A percentile compares a stretch with the other conserved stretches of the same genome.
These are phyloP conservation scores for Oscheius sp. DNA, from an alignment of 2,888 invertebrate species.

Conservation along the genomic window DNA sequence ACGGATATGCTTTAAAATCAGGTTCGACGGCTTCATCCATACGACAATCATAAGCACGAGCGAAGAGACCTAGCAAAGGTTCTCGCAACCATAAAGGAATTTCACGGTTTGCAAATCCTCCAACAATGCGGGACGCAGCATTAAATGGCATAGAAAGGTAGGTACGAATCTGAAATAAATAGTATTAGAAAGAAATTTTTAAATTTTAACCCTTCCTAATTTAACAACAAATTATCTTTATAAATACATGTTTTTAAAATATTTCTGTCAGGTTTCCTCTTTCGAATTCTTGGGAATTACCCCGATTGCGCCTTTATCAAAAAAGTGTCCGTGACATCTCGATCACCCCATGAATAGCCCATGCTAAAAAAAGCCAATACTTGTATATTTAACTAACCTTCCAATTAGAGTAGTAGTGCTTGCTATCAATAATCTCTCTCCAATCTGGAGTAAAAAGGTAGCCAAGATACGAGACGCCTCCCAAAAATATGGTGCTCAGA, in stretches of 20 bases:
- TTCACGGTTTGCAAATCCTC: slow-evolving; percentile 57
- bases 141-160: slow-evolving; percentile 70
- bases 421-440: slow-evolving; percentile 63
- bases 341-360: not conserved
- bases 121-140: slow-evolving; percentile 53
- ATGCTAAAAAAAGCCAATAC: not conserved
- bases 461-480: slow-evolving; percentile 55
- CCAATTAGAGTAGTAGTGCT: slow-evolving; percentile 71
- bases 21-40: slow-evolving; percentile 68
- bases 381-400: slow-evolving; percentile 51
- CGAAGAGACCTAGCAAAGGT: slow-evolving; percentile 65
- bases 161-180: slow-evolving; percentile 69
- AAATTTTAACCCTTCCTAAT: not conserved
- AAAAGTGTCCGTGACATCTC: no score
- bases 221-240: no score
- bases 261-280: not conserved
- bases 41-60: slow-evolving; percentile 65
- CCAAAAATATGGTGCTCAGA: slow-evolving; percentile 49
- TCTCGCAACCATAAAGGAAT: slow-evolving; percentile 65
- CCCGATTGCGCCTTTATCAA: no score
- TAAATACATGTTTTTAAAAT: not conserved
- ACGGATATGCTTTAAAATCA: slow-evolving; percentile 60
- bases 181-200: no score
- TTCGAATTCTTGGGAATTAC: no score
- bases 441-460: slow-evolving; percentile 66